phyloP scores from a whole-genome alignment of 2,113 vertebrate genomes.

The Mugil cephalus region DNA sequence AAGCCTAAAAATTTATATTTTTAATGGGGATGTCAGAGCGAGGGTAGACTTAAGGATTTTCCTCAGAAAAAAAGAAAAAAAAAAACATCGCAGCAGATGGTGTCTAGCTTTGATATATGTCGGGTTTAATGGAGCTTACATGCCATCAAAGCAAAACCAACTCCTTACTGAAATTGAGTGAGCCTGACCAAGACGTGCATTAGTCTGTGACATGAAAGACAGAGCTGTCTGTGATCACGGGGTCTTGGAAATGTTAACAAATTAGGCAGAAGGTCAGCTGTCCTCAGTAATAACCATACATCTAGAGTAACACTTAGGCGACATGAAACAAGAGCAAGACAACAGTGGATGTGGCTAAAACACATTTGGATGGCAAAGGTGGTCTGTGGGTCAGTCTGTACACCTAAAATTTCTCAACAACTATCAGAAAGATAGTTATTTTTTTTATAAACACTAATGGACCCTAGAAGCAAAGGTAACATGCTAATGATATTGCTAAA shows the following conservation, averaged over 20 bases:
- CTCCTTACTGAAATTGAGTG: constrained; percentile 12
- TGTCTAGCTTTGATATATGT: constrained; percentile 50
- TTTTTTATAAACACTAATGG: no score
- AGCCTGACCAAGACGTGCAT: constrained; percentile 37
- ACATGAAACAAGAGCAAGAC: no score
- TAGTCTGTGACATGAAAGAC: constrained; percentile 26
- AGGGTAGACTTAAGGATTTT: background rate
- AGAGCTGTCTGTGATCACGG: constrained; percentile 20
- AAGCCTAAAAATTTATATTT: constrained; percentile 7
- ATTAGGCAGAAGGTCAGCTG: constrained; percentile 12
- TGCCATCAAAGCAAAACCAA: constrained; percentile 46
- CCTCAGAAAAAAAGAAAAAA: background rate
- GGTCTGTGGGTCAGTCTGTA: no score
- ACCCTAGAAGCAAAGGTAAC: no score
- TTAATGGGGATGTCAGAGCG: background rate
- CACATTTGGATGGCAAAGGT: no score
- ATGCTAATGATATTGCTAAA: no score
- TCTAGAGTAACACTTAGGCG: background rate
- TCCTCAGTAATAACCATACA: background rate
- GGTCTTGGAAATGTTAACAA: constrained; percentile 5
- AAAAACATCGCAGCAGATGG: constrained; percentile 49
- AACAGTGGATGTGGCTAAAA: no score
- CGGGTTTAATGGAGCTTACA: constrained; percentile 49
- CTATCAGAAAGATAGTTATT: no score
- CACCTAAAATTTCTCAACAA: no score